A percentile compares a stretch with the other conserved stretches of the same genome.
phyloP scores from a whole-genome alignment of 2,113 vertebrate species.

The Pristiophorus japonicus region DNA sequence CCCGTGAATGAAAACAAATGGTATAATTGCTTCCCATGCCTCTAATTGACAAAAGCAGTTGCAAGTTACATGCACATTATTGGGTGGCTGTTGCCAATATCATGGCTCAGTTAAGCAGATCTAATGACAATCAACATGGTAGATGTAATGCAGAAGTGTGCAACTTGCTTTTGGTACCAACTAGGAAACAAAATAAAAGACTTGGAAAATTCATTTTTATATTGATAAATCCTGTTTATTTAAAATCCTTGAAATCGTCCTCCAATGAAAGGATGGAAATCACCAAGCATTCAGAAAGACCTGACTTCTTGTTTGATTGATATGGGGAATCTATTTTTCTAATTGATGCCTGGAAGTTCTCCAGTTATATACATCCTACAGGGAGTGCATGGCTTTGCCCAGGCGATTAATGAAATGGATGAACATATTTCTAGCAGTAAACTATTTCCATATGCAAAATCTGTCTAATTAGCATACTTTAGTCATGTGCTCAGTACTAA shows the following conservation, averaged over 20 bases:
- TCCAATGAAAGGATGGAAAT: background rate
- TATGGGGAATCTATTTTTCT: background rate
- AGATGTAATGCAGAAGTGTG: background rate
- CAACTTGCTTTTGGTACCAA: background rate
- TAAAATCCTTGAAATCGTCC: background rate
- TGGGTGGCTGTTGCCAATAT: background rate
- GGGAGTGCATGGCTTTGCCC: background rate
- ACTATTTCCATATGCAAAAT: background rate
- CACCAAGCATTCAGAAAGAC: background rate
- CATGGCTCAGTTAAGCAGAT: background rate
- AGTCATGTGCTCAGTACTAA: background rate
- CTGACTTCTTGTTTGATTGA: background rate
- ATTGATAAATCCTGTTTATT: background rate
- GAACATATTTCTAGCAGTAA: background rate
- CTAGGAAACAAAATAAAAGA: background rate
- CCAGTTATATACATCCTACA: background rate
- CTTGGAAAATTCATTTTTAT: background rate
- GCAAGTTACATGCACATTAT: background rate
- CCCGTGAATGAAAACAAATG: background rate
- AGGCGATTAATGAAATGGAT: background rate
- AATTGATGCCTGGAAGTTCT: background rate
- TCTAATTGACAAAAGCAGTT: background rate
- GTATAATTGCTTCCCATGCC: background rate
- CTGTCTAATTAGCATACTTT: background rate
- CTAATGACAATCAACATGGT: background rate